Evolutionary conservation across 2,113 vertebrate genomes (phyloP).

Genomic region (Athene cunicularia): DNA sequence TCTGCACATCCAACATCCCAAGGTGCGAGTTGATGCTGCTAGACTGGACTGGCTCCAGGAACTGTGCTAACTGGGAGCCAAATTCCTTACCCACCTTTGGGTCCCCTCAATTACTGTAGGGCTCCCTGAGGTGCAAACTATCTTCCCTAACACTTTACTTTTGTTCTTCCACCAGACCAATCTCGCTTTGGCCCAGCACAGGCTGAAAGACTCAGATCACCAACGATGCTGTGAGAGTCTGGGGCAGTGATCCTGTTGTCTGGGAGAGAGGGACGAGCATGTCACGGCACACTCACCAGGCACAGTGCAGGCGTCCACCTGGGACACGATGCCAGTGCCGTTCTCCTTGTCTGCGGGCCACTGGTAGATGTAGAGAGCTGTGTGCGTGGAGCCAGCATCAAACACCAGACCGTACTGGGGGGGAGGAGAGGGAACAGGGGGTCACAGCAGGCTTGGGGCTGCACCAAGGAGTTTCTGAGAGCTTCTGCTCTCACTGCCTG

Average conservation of each 20-base stretch:
- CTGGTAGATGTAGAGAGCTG: conserved; percentile 84
- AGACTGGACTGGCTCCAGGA: not conserved
- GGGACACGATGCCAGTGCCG: conserved; percentile 83
- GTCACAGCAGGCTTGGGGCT: not conserved
- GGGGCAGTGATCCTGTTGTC: rapidly evolving
- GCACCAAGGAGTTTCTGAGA: not conserved
- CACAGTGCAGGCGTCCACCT: conserved; percentile 80
- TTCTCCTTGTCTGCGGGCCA: conserved; percentile 89
- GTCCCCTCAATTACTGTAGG: not conserved
- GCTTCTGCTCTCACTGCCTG: not conserved
- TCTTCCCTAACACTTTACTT: not conserved
- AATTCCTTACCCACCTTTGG: not conserved
- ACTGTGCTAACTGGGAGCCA: not conserved
- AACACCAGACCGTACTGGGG: conserved; percentile 88
- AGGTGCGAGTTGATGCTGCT: not conserved
- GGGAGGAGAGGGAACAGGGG: not conserved
- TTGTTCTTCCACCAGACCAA: not conserved
- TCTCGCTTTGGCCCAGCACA: not conserved
- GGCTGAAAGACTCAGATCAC: not conserved
- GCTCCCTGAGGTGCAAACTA: not conserved
- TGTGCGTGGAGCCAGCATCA: conserved; percentile 91
- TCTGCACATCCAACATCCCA: not conserved
- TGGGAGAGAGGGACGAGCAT: not conserved
- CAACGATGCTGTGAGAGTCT: rapidly evolving
- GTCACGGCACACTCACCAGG: conserved; percentile 56